Evolutionary conservation across 2,888 invertebrate species (phyloP).

Genomic region (Temnothorax unifasciatus): DNA sequence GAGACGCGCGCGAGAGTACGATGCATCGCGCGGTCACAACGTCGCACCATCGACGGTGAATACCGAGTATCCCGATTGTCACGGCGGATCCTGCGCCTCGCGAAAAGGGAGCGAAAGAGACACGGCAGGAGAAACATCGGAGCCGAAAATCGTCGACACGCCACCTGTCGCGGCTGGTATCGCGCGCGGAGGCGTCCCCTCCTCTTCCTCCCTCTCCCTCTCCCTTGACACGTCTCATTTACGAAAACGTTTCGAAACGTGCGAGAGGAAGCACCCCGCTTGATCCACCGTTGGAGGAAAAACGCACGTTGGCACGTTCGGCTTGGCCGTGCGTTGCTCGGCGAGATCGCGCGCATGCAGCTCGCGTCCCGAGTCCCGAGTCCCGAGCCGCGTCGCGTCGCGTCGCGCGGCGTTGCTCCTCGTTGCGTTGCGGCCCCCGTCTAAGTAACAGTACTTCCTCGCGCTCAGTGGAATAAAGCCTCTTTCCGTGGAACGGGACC

Average conservation of each 20-base stretch:
- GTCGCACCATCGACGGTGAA: not conserved
- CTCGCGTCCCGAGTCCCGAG: conserved; percentile 45
- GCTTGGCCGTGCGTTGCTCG: no score
- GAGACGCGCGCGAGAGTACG: not conserved
- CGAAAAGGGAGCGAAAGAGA: no score
- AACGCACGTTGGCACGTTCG: not conserved
- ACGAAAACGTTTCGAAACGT: not conserved
- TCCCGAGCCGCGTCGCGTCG: conserved; percentile 51
- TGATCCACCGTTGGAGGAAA: not conserved
- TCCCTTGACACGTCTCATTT: not conserved
- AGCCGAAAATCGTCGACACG: not conserved
- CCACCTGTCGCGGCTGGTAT: conserved; percentile 4
- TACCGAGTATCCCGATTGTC: not conserved
- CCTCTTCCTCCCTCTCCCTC: no score
- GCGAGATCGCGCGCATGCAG: conserved; percentile 49
- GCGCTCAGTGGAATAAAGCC: conserved; percentile 74
- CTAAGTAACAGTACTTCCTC: conserved; percentile 81
- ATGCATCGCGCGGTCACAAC: not conserved
- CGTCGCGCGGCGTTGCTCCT: conserved; percentile 43
- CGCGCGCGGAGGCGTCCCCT: not conserved
- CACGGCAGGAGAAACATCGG: no score
- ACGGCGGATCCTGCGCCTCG: not conserved
- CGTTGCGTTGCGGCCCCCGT: conserved; percentile 69
- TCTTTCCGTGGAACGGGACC: conserved; percentile 80
- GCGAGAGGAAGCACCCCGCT: not conserved